These are phyloP conservation scores for Epinotia nisella DNA, from an alignment of 2,888 invertebrate species.

Conservation along the genomic window DNA sequence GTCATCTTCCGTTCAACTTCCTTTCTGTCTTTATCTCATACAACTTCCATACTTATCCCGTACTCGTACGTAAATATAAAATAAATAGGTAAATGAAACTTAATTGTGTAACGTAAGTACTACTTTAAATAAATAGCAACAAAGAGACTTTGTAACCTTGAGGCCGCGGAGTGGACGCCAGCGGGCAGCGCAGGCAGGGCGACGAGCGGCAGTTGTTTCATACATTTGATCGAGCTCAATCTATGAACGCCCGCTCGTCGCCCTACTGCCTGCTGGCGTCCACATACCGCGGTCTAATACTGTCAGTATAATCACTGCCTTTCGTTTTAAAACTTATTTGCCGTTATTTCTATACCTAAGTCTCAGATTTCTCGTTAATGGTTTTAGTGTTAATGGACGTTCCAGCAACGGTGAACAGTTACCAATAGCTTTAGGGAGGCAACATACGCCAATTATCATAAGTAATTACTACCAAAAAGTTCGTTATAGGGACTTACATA, in stretches of 20 bases:
- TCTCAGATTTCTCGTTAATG: conserved; percentile 75
- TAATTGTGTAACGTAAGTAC: conserved; percentile 39
- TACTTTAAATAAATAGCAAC: conserved; percentile 42
- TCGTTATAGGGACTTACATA: conserved; percentile 81
- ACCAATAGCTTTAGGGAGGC: conserved; percentile 77
- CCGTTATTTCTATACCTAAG: conserved; percentile 64
- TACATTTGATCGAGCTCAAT: too few species aligned
- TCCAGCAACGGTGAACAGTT: conserved; percentile 84
- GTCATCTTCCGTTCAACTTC: conserved; percentile 15
- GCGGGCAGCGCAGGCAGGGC: too few species aligned
- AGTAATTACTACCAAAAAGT: conserved; percentile 84
- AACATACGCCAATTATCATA: conserved; percentile 71
- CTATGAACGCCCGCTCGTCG: too few species aligned
- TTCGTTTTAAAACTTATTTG: conserved; percentile 66
- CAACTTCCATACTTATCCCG: conserved; percentile 23
- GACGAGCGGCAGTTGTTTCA: too few species aligned
- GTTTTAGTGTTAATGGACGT: conserved; percentile 76
- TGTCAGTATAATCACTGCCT: conserved; percentile 75
- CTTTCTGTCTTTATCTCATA: conserved; percentile 3
- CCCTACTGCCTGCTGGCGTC: too few species aligned
- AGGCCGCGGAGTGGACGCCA: too few species aligned
- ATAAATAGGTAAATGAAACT: conserved; percentile 36
- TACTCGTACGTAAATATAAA: conserved; percentile 24
- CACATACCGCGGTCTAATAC: conserved; percentile 53
- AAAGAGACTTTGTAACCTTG: conserved; percentile 59